phyloP scores from a whole-genome alignment of 1,140 invertebrate genomes.

The Drosophila chauvacae region DNA sequence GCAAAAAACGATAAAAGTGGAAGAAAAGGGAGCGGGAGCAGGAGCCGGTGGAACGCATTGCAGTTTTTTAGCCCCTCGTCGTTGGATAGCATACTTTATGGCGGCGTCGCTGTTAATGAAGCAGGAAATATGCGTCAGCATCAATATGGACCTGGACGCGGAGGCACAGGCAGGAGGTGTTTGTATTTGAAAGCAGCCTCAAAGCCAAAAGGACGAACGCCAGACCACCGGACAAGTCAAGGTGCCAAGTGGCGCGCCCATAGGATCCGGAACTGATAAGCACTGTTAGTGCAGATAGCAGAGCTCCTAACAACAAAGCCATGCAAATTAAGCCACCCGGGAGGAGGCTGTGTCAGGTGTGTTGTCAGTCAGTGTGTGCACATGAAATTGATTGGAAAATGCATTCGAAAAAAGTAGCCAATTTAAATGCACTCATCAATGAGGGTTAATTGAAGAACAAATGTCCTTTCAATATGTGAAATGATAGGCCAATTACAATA shows the following conservation, averaged over 20 bases:
- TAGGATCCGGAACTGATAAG: conserved; percentile 38
- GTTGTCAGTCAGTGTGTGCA: conserved; percentile 20
- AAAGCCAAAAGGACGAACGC: conserved; percentile 5
- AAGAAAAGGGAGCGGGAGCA: conserved; percentile 13
- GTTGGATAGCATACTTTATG: conserved; percentile 69
- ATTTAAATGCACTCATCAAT: conserved; percentile 25
- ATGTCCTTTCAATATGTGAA: conserved; percentile 12
- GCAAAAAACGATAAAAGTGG: conserved; percentile 21
- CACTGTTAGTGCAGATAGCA: conserved; percentile 37
- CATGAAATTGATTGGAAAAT: conserved; percentile 48
- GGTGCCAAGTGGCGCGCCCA: conserved; percentile 14
- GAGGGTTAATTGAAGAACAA: conserved; percentile 30
- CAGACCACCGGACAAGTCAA: conserved; percentile 42
- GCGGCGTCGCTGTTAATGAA: conserved; percentile 68
- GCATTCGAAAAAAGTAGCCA: conserved; percentile 21
- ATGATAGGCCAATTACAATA: conserved; percentile 24
- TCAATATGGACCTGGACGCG: conserved; percentile 54
- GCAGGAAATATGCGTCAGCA: conserved; percentile 79
- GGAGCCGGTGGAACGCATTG: conserved; percentile 37
- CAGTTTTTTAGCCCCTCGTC: conserved; percentile 40
- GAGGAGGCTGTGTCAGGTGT: conserved; percentile 4
- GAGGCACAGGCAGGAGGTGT: background rate
- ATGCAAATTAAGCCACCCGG: conserved; percentile 41
- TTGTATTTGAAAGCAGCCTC: conserved; percentile 31
- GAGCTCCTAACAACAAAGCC: conserved; percentile 16